A percentile compares a stretch with the other conserved stretches of the same genome.
Evolutionary conservation across 2,113 vertebrate genomes (phyloP).

Genomic region (Gorsachius goisagi): DNA sequence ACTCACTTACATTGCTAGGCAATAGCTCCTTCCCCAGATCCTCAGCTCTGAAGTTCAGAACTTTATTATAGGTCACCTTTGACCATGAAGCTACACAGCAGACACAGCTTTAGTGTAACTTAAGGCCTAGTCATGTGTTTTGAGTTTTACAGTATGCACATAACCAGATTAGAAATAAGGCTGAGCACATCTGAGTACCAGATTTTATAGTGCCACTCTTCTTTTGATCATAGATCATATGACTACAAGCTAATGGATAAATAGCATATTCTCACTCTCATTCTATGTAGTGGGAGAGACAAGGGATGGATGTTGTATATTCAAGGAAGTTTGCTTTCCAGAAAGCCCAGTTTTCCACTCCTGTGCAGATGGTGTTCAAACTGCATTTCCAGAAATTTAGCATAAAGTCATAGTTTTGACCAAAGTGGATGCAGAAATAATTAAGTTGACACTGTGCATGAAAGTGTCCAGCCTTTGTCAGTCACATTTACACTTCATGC

Average conservation of each 20-base stretch:
- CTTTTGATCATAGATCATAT: not conserved
- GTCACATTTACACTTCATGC: not conserved
- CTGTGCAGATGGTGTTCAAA: not conserved
- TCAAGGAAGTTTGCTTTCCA: not conserved
- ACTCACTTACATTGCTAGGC: not conserved
- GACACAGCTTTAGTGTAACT: not conserved
- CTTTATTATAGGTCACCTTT: not conserved
- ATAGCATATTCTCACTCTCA: not conserved
- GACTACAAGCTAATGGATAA: not conserved
- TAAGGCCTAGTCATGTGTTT: not conserved
- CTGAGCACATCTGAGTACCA: not conserved
- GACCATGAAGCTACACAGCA: not conserved
- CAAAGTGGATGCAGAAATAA: not conserved
- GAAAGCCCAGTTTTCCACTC: not conserved
- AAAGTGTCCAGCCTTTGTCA: not conserved
- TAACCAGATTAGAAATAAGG: not conserved
- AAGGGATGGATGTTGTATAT: not conserved
- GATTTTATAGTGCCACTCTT: not conserved
- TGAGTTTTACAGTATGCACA: not conserved
- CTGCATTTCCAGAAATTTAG: not conserved
- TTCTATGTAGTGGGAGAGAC: not conserved
- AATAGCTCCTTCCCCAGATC: not conserved
- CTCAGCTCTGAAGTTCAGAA: not conserved
- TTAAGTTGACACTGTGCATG: rapidly evolving
- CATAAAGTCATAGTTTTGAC: not conserved